These are phyloP conservation scores for Choreutis nemorana DNA, from an alignment of 2,888 invertebrate genomes.

Conservation along the genomic window DNA sequence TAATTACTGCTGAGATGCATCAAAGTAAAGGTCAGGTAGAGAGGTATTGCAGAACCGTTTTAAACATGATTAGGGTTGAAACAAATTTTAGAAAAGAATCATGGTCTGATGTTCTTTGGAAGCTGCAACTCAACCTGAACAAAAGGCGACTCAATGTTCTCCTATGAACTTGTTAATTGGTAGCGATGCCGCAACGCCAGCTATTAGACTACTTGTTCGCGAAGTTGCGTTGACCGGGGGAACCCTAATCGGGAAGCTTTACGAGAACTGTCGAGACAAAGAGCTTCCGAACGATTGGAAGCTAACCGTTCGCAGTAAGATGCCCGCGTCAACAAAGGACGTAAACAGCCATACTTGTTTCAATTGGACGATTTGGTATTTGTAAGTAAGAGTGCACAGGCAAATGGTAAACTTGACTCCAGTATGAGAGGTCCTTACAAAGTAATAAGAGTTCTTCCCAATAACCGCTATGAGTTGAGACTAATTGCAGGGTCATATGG, in stretches of 20 bases:
- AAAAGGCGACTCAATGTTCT: too few relatives aligned
- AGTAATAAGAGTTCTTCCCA: constrained; percentile 4
- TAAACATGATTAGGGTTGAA: neutral
- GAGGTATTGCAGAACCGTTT: constrained; percentile 1
- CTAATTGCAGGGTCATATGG: constrained; percentile 8
- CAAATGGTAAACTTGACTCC: constrained; percentile 8
- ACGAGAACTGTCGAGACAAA: constrained; percentile 5
- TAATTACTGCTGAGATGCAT: constrained; percentile 1
- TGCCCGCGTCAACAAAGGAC: too few relatives aligned
- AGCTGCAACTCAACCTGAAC: constrained; percentile 3
- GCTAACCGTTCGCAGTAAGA: constrained; percentile 2
- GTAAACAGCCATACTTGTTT: too few relatives aligned
- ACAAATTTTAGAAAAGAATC: too few relatives aligned
- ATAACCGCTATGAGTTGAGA: constrained; percentile 7
- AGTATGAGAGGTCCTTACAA: constrained; percentile 10
- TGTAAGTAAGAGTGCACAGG: constrained; percentile 6
- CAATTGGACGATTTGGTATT: constrained; percentile 3
- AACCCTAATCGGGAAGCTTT: constrained; percentile 8
- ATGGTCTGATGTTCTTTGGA: constrained; percentile 3
- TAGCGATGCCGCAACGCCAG: constrained; percentile 9
- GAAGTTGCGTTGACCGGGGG: too few relatives aligned
- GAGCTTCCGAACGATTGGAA: constrained; percentile 1
- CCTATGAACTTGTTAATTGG: constrained; percentile 10
- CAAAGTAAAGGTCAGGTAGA: neutral
- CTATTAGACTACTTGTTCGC: constrained; percentile 7